Conservation (phyloP, 2,113 vertebrate genomes). For the Drymodes brunneopygia region DNA sequence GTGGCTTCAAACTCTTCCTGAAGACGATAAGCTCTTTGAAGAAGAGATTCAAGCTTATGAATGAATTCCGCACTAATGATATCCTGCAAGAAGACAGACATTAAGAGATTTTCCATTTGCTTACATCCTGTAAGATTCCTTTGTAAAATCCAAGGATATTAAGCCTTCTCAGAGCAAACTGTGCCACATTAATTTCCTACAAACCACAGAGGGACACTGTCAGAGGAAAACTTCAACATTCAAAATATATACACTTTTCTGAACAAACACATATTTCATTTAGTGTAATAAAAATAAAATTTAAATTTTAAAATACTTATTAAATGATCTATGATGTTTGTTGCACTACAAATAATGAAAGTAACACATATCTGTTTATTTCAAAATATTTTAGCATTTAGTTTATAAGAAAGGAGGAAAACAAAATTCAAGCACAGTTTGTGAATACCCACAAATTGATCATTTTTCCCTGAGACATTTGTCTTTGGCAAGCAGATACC, state of each 20-base stretch:
- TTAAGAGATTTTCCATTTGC: neutral
- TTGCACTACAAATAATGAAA: neutral
- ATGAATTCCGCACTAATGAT: conserved; percentile 92
- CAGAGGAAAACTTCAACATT: neutral
- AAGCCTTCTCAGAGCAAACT: neutral
- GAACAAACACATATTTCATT: neutral
- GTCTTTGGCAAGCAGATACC: neutral
- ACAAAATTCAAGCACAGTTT: neutral
- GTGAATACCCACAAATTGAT: neutral
- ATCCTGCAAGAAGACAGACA: conserved; percentile 73
- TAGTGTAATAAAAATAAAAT: neutral
- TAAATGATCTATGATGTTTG: neutral
- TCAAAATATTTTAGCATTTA: neutral
- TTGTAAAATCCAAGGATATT: neutral
- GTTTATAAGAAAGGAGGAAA: neutral
- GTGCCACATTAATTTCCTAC: neutral
- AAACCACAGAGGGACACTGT: neutral
- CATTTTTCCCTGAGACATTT: neutral
- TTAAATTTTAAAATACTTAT: neutral
- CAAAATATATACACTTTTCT: neutral
- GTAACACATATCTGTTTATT: neutral
- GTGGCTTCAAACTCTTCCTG: conserved; percentile 96
- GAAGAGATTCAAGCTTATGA: conserved; percentile 89
- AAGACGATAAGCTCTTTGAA: conserved; percentile 92
- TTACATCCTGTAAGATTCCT: neutral